Percentiles rank a stretch among this genome's conserved stretches.
These are phyloP conservation scores for Drosophila ezoana DNA, from an alignment of 2,888 invertebrate genomes.

Conservation along the genomic window DNA sequence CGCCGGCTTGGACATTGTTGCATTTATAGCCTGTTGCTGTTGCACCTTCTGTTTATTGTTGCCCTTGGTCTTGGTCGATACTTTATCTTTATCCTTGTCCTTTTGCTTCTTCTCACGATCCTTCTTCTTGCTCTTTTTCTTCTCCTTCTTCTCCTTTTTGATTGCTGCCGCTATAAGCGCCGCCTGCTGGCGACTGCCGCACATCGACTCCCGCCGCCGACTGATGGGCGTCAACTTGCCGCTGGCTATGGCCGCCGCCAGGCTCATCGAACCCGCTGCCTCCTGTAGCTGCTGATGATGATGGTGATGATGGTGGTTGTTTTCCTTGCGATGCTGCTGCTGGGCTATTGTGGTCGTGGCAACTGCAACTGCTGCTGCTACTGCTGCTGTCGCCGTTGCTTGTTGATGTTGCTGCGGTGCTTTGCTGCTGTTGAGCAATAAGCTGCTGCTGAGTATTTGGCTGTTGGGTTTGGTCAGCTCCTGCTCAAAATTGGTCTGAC, in stretches of 20 bases:
- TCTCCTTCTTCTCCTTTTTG: slow-evolving; percentile 71
- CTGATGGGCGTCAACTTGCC: slow-evolving; percentile 65
- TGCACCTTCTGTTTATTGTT: slow-evolving; percentile 39
- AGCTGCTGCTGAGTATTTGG: slow-evolving; percentile 71
- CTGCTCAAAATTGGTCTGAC: slow-evolving; percentile 86
- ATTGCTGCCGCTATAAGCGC: slow-evolving; percentile 59
- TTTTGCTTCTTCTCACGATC: slow-evolving; percentile 60
- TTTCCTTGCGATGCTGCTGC: slow-evolving; percentile 69
- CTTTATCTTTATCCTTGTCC: slow-evolving; percentile 49
- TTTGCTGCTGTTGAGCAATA: slow-evolving; percentile 65
- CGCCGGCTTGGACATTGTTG: slow-evolving; percentile 14
- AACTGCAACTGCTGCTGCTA: slow-evolving; percentile 13
- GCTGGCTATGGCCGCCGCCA: slow-evolving; percentile 64
- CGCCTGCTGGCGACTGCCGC: slow-evolving; percentile 66
- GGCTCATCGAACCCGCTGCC: slow-evolving; percentile 44
- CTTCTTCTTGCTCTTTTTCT: slow-evolving; percentile 64
- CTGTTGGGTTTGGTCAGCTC: slow-evolving; percentile 71
- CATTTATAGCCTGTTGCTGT: slow-evolving; percentile 11
- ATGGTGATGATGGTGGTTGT: slow-evolving; percentile 54
- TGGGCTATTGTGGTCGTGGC: slow-evolving; percentile 22
- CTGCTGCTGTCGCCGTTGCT: slow-evolving; percentile 22
- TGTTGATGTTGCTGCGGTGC: slow-evolving; percentile 30
- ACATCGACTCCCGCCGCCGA: slow-evolving; percentile 73
- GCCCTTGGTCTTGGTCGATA: slow-evolving; percentile 42
- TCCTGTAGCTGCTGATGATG: slow-evolving; percentile 25